Percentiles rank a stretch among this genome's conserved stretches.
Evolutionary conservation across 2,113 vertebrate species (phyloP).

Genomic region (Archocentrus centrarchus): DNA sequence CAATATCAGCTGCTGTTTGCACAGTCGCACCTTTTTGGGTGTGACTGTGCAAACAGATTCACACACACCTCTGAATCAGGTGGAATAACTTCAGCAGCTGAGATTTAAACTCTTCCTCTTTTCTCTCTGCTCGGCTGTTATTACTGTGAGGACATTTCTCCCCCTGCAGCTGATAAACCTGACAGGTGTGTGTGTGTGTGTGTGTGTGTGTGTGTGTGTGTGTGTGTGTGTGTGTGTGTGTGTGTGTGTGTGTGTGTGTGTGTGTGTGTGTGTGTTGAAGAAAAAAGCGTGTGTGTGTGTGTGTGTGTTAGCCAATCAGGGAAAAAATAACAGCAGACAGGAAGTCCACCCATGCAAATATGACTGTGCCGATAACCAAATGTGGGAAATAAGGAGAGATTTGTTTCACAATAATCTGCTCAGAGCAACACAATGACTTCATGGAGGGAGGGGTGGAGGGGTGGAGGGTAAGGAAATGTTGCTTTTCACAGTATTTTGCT

Average conservation of each 20-base stretch:
- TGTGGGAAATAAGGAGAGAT: conserved; percentile 6
- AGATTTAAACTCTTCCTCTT: not conserved
- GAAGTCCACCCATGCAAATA: conserved; percentile 45
- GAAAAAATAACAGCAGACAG: not conserved
- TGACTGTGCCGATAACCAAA: conserved; percentile 26
- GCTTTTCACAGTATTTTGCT: not conserved
- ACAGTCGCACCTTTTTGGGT: not conserved
- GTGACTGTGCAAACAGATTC: not conserved
- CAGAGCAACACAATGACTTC: conserved; percentile 7
- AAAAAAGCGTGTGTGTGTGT: too few relatives aligned
- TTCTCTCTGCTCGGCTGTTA: not conserved
- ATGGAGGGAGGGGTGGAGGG: not conserved
- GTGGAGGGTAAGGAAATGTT: not conserved
- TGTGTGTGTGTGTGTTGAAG: too few relatives aligned
- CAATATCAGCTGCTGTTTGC: not conserved
- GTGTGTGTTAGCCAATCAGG: conserved; percentile 4
- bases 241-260: too few relatives aligned
- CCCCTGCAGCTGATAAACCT: not conserved
- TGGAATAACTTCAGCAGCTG: not conserved
- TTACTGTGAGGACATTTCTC: not conserved
- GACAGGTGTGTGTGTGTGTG: not conserved
- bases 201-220: not conserved
- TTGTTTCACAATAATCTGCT: conserved; percentile 6
- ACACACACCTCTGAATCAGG: not conserved
- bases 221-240: not conserved